Evolutionary conservation across 2,113 vertebrate genomes (phyloP), one percentile per base, ranked within the genome.

Genomic region (Girardinichthys multiradiatus): DNA sequence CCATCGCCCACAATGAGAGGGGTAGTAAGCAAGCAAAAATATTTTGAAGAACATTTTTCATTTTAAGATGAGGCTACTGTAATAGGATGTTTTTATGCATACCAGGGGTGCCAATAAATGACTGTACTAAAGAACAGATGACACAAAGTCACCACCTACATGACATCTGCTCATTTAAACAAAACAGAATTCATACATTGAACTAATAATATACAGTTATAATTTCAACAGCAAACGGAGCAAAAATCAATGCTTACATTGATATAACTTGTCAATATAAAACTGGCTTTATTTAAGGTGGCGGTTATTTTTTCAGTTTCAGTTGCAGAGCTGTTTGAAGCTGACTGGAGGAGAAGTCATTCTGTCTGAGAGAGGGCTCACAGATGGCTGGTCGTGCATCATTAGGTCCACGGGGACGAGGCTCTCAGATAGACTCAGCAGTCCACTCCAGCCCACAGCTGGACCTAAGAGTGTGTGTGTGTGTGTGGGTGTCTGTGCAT

Each of bases 321-420:
- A 17, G 60, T 73, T 86, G 68, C 66, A 35, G 33, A 8, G 19
- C 58, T n/a, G 51, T 26, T 58, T 76, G 48, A 81, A 84, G 86
- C 82, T 69, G 90, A 77, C 72, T 80, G 79, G 81, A 84, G 80
- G 83, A 82, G 42, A 68, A 74, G 60, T 79, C 80, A 10, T 57
- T 74, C 39, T 78, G 61, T 76, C 68, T 58, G 68, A 78, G 31
- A 24, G 42, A 72, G 57, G 71, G 76, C 74, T 74, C 88, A 85
- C 91, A 90, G 89, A 93, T 93, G 91, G 92, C 67, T 76, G 62
- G 89, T 85, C 68, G 67, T 13, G 84, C 85, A 88, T 92, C 92
- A 93, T 92, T 92, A 93, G 78, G 68, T 83, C 77, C 26, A 42
- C 7, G 58, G 78, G 80, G 69, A 45, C 59, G 26, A 30, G 68